phyloP scores from a whole-genome alignment of 2,888 invertebrate genomes.

The Sphaeridia pumilis region DNA sequence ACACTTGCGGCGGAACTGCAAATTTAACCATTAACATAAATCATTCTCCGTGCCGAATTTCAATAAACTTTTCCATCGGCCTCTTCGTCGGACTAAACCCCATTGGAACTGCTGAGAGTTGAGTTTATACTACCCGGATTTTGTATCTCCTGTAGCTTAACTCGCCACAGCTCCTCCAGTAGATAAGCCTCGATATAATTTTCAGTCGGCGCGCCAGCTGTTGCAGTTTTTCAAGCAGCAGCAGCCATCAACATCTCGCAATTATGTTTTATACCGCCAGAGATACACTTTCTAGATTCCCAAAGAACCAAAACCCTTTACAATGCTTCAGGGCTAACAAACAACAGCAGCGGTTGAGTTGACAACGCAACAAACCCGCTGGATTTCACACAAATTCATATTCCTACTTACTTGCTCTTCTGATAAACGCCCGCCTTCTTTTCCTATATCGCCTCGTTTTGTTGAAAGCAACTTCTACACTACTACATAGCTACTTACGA shows the following conservation, averaged over 20 bases:
- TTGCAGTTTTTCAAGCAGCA: neutral
- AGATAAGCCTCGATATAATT: neutral
- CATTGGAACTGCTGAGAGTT: neutral
- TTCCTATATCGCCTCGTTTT: no score
- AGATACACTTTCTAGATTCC: no score
- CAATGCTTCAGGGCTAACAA: no score
- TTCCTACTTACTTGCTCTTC: no score
- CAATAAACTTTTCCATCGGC: neutral
- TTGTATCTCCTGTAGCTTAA: neutral
- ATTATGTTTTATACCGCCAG: neutral
- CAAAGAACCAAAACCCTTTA: no score
- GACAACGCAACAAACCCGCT: no score
- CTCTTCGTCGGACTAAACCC: neutral
- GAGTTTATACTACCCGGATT: neutral
- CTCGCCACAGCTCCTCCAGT: neutral
- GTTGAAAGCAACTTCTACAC: no score
- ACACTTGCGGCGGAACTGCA: conserved; percentile 81
- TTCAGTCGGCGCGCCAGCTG: neutral
- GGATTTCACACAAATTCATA: no score
- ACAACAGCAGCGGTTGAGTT: no score
- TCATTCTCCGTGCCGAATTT: conserved; percentile 8
- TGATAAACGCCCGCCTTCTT: no score
- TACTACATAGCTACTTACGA: no score
- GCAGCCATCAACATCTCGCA: neutral
- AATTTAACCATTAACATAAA: conserved; percentile 29